Evolutionary conservation across 1,140 invertebrate species (phyloP).

Genomic region (Glomeris maerens): DNA sequence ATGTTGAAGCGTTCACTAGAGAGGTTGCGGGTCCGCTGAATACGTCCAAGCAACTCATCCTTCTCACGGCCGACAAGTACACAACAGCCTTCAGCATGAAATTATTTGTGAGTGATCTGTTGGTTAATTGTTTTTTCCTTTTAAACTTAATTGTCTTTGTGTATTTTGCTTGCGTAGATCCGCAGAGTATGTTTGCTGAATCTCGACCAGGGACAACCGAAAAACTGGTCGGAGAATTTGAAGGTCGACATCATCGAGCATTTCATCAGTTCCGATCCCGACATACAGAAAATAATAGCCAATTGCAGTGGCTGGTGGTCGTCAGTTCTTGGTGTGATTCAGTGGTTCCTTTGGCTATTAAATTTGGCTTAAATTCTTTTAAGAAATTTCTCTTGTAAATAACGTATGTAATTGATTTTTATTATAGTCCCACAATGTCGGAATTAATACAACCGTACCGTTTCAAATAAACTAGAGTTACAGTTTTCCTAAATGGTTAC

Average conservation of each 20-base stretch:
- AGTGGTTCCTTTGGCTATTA: constrained; percentile 3
- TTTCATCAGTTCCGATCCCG: background rate
- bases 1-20: constrained; percentile 7
- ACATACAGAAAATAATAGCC: background rate
- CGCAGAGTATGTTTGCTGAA: constrained; percentile 5
- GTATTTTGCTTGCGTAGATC: background rate
- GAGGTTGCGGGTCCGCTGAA: constrained; percentile 8
- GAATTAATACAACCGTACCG: no score
- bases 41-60: background rate
- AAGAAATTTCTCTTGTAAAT: no score
- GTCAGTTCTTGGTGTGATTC: constrained; percentile 4
- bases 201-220: constrained; percentile 5
- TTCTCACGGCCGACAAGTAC: constrained; percentile 9
- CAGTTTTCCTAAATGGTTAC: no score
- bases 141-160: background rate
- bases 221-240: background rate
- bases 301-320: background rate
- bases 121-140: background rate
- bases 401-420: no score
- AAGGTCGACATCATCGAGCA: constrained; percentile 1
- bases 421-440: no score
- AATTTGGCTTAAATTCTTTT: no score
- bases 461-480: no score
- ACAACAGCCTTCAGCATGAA: constrained; percentile 6
- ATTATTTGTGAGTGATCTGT: constrained; percentile 4